phyloP scores from a whole-genome alignment of 2,797 vertebrate genomes.

The Hapalemur alaotrensis region DNA sequence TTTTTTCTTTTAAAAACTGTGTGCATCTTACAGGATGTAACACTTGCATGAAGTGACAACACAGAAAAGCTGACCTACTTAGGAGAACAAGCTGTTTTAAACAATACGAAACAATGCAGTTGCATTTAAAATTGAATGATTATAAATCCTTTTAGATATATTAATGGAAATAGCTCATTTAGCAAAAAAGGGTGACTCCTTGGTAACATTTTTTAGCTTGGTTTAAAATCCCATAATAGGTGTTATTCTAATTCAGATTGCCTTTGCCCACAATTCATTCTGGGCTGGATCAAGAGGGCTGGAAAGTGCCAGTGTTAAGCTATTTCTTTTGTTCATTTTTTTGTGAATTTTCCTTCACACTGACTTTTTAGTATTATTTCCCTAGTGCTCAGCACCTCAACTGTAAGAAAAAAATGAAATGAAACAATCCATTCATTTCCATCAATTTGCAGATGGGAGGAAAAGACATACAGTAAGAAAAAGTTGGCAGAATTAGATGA shows the following conservation, averaged over 20 bases:
- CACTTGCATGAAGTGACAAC: constrained; percentile 31
- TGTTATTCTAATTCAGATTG: background rate
- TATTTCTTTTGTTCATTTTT: constrained; percentile 39
- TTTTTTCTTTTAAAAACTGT: background rate
- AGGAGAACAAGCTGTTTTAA: background rate
- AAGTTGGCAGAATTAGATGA: background rate
- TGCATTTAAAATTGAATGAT: background rate
- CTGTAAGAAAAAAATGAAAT: background rate
- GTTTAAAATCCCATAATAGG: background rate
- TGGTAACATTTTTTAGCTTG: background rate
- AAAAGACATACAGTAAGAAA: background rate
- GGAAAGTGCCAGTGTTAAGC: background rate
- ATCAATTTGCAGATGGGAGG: background rate
- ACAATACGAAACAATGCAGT: background rate
- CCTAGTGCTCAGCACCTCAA: background rate
- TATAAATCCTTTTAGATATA: background rate
- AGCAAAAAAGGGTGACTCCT: background rate
- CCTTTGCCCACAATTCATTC: background rate
- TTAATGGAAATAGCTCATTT: background rate
- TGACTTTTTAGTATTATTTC: background rate
- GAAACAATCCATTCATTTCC: background rate
- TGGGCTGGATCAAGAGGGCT: background rate
- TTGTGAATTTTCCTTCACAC: background rate
- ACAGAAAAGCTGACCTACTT: constrained; percentile 63
- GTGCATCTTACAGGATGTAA: background rate